phyloP scores from a whole-genome alignment of 2,113 vertebrate genomes.

The Centropristis striata region DNA sequence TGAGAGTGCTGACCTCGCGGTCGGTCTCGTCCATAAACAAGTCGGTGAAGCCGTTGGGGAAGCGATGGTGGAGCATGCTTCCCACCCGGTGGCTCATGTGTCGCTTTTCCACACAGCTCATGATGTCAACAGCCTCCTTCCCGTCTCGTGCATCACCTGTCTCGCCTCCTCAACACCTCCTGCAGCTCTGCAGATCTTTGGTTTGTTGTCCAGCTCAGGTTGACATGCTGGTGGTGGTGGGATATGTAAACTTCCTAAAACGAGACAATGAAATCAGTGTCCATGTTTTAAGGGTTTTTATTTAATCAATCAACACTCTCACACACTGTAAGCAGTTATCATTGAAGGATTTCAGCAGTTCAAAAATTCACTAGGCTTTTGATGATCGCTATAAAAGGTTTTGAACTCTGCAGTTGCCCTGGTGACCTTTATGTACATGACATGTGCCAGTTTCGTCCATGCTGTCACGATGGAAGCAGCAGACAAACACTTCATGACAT shows the following conservation, averaged over 20 bases:
- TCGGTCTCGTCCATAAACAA: slow-evolving; percentile 95
- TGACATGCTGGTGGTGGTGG: not conserved
- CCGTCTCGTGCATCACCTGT: slow-evolving; percentile 59
- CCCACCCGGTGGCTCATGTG: slow-evolving; percentile 75
- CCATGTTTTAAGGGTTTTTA: not conserved
- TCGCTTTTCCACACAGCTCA: slow-evolving; percentile 83
- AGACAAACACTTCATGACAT: slow-evolving; percentile 78
- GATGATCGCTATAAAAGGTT: slow-evolving; percentile 44
- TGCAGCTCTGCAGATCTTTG: slow-evolving; percentile 8
- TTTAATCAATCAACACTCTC: not conserved
- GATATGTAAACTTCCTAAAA: slow-evolving; percentile 51
- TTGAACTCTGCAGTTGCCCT: slow-evolving; percentile 31
- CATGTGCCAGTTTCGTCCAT: slow-evolving; percentile 43
- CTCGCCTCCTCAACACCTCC: slow-evolving; percentile 11
- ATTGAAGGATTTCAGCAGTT: not conserved
- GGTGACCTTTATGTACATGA: slow-evolving; percentile 73
- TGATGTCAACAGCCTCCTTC: slow-evolving; percentile 59
- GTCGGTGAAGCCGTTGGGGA: slow-evolving; percentile 90
- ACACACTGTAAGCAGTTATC: not conserved
- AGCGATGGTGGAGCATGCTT: slow-evolving; percentile 91
- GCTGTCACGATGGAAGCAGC: slow-evolving; percentile 67
- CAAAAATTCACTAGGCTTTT: not conserved
- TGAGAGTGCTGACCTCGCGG: slow-evolving; percentile 95
- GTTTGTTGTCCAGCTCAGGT: slow-evolving; percentile 42
- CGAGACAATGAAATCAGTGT: slow-evolving; percentile 26